Conservation (phyloP, 2,113 vertebrate genomes). For the Montifringilla adamsi region DNA sequence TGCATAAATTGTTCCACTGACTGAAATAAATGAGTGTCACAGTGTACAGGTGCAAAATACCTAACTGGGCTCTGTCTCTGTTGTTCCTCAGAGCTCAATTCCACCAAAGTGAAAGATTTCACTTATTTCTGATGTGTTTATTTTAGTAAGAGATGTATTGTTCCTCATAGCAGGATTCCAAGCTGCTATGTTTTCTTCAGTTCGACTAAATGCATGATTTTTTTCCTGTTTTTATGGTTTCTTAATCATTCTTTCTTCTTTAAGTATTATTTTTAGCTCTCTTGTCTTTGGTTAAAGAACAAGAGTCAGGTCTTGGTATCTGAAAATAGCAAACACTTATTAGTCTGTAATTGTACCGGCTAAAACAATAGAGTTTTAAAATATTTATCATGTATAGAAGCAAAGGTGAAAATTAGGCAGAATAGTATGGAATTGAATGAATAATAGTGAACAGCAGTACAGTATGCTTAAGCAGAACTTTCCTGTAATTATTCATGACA, state of each 20-base stretch:
- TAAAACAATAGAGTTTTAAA: not conserved
- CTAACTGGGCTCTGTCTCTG: not conserved
- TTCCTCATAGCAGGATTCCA: not conserved
- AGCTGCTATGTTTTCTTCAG: not conserved
- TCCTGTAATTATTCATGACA: not conserved
- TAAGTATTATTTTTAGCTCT: not conserved
- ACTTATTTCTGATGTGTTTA: not conserved
- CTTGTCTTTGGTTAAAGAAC: not conserved
- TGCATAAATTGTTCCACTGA: not conserved
- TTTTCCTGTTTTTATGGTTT: not conserved
- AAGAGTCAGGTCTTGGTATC: not conserved
- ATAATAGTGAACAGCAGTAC: not conserved
- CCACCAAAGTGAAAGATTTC: not conserved
- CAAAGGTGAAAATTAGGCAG: not conserved
- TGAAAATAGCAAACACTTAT: not conserved
- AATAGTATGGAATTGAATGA: not conserved
- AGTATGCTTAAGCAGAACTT: not conserved
- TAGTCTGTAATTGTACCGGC: not conserved
- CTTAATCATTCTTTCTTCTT: not conserved
- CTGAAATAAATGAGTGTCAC: not conserved
- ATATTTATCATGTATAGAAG: not conserved
- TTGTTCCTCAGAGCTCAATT: not conserved
- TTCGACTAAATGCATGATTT: not conserved
- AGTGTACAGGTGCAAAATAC: not conserved
- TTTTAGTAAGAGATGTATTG: not conserved